Conservation (phyloP, 2,797 vertebrate species). For the Arctocebus calabarensis region DNA sequence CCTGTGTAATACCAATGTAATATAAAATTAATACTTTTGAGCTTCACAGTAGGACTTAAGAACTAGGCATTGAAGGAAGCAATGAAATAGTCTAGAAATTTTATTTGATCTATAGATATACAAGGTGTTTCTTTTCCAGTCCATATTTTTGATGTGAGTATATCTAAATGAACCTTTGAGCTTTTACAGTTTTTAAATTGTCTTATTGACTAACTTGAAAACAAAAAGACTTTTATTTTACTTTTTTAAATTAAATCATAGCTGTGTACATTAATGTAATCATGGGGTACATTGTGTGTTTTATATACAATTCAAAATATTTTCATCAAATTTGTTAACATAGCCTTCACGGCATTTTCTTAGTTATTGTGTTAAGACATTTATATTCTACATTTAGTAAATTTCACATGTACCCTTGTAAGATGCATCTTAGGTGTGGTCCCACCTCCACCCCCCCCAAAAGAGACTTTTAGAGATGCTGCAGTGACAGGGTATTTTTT, state of each 20-base stretch:
- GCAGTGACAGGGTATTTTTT: conserved; percentile 6
- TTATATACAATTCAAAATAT: too few relatives aligned
- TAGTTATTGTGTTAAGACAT: too few relatives aligned
- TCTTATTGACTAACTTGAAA: conserved; percentile 11
- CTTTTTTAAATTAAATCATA: too few relatives aligned
- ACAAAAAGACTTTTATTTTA: too few relatives aligned
- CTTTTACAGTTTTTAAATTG: conserved; percentile 42
- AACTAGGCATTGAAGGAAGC: neutral
- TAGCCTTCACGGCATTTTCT: too few relatives aligned
- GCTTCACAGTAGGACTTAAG: neutral
- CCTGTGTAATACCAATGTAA: too few relatives aligned
- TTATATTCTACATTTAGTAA: too few relatives aligned
- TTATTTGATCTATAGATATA: conserved; percentile 10
- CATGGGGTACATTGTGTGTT: too few relatives aligned
- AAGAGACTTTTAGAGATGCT: conserved; percentile 34
- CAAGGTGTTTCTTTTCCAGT: conserved; percentile 12
- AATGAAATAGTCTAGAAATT: conserved; percentile 48
- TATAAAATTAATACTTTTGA: neutral
- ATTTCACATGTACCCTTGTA: too few relatives aligned
- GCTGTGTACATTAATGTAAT: too few relatives aligned
- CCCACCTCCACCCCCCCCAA: neutral
- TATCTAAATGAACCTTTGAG: conserved; percentile 42
- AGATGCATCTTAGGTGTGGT: too few relatives aligned
- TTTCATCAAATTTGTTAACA: too few relatives aligned
- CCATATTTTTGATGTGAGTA: conserved; percentile 43